Percentiles rank a stretch among this genome's conserved stretches.
Conservation (phyloP, 2,888 invertebrate genomes). For the Chaitophorus viminalis region DNA sequence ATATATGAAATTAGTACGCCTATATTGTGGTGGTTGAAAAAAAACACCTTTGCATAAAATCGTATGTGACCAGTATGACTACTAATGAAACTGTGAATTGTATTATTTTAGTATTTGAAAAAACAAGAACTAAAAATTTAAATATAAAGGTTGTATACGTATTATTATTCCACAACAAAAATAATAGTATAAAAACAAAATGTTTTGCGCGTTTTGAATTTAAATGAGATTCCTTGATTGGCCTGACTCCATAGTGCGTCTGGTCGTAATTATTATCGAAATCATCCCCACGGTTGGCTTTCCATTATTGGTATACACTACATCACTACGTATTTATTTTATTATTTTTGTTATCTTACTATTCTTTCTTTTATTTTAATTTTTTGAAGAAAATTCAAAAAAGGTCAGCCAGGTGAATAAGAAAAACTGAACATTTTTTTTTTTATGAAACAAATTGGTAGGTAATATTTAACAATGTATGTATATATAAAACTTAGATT, state of each 20-base stretch:
- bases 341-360: background rate
- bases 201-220: slow-evolving; percentile 28
- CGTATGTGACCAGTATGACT: background rate
- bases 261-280: background rate
- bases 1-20: background rate
- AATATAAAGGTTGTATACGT: background rate
- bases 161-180: background rate
- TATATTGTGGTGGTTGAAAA: background rate
- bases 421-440: background rate
- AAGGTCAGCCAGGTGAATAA: background rate
- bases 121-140: slow-evolving; percentile 8
- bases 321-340: background rate
- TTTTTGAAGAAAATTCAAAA: background rate
- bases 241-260: background rate
- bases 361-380: background rate
- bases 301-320: background rate
- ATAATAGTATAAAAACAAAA: slow-evolving; percentile 23
- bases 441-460: background rate
- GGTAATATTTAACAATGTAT: background rate
- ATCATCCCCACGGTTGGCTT: background rate
- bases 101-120: slow-evolving; percentile 23
- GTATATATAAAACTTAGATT: too few relatives aligned
- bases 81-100: slow-evolving; percentile 10
- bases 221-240: slow-evolving; percentile 19
- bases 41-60: background rate